Evolutionary conservation across 2,113 vertebrate species (phyloP), one percentile per base, ranked within the genome.

Genomic region (Numenius arquata): DNA sequence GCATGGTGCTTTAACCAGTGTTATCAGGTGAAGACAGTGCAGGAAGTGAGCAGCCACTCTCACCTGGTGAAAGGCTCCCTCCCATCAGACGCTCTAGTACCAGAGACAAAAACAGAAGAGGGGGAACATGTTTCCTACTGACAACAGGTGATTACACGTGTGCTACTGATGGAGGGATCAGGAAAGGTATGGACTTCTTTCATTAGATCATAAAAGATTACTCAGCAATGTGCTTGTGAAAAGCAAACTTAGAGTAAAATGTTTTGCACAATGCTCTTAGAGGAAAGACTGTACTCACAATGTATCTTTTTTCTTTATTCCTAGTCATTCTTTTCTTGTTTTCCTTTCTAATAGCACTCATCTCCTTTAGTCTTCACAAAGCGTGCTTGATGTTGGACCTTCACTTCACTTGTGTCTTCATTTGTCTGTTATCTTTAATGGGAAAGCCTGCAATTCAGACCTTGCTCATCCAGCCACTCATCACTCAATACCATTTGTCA

Each of bases 1-100:
- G 96, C 97, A 92, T 98, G 98, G 97, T 98, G 97, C 98, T 98
- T 98, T 98, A 97, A 98, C 95, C 98, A 99, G 98, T 99, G 96
- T 97, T 99, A 98, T 99, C 98, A 97, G 99, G 98, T 97, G 99
- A 99, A 98, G 99, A 99, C 98, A 99, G 99, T 95, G 98, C 98
- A 96, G 99, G 98, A 98, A 99, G 99, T 98, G 99, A 99, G 98
- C 98, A 99, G 92, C 99, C 99, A 96, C 97, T 98, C 97, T 99
- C 99, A 94, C 98, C 99, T 87, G 99, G 99, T 97, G 99, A 99
- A 97, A 98, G 98, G 95, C 98, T 98, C 96, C 98, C 99, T 96
- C 98, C 99, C 95, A 99, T 99, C 98, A 98, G 99, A 97, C 98
- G 99, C 67, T 99, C 99, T 98, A 99, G 99, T 95, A 98, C 98